A percentile compares a stretch with the other conserved stretches of the same genome.
phyloP scores from a whole-genome alignment of 2,113 vertebrate species.

The Camelus dromedarius region DNA sequence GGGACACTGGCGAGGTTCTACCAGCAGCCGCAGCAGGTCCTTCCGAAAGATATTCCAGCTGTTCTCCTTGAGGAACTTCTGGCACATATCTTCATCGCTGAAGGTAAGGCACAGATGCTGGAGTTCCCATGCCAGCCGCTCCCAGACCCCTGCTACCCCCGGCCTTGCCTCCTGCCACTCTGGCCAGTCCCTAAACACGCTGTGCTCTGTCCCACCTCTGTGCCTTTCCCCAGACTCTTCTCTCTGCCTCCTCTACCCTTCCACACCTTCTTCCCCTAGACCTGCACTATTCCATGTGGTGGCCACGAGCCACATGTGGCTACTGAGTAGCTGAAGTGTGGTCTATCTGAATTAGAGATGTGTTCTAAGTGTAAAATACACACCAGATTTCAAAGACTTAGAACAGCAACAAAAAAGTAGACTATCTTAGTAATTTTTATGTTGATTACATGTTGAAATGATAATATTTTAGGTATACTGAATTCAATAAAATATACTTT shows the following conservation, averaged over 20 bases:
- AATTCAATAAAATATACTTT: conserved; percentile 19
- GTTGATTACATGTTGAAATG: neutral
- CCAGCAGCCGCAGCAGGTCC: conserved; percentile 63
- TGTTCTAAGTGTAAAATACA: neutral
- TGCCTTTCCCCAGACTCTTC: neutral
- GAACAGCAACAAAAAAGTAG: neutral
- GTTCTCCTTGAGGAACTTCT: conserved; percentile 81
- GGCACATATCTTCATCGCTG: conserved; percentile 80
- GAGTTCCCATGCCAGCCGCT: neutral
- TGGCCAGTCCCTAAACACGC: neutral
- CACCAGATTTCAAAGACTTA: conserved; percentile 26
- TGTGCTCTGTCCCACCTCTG: neutral
- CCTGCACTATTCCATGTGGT: neutral
- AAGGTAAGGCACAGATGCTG: conserved; percentile 50
- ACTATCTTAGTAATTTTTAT: conserved; percentile 2
- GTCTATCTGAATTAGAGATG: neutral
- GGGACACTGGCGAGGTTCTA: neutral
- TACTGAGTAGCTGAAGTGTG: neutral
- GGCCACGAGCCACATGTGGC: neutral
- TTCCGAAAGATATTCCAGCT: conserved; percentile 82
- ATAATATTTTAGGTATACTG: neutral
- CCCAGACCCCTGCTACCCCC: neutral
- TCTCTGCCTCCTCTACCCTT: neutral
- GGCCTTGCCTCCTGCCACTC: neutral
- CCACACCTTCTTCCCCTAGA: neutral